These are phyloP conservation scores for Thomomys bottae DNA, from an alignment of 2,113 vertebrate species.

Conservation along the genomic window DNA sequence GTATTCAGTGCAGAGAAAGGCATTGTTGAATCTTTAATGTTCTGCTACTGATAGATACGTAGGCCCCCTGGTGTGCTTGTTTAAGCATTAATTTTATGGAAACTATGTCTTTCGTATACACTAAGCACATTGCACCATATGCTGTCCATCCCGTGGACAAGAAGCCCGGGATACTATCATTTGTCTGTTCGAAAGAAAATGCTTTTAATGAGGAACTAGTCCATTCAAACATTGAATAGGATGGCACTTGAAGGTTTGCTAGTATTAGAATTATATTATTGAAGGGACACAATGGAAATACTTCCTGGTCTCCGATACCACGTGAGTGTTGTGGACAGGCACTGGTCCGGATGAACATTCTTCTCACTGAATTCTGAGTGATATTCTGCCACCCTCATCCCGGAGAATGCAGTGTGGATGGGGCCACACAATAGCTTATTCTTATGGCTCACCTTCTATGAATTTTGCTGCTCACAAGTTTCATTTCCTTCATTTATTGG, in stretches of 20 bases:
- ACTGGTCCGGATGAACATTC: not conserved
- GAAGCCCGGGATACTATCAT: not conserved
- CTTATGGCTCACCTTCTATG: not conserved
- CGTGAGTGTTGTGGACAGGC: not conserved
- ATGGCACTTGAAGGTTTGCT: conserved; percentile 1
- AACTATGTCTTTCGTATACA: conserved; percentile 3
- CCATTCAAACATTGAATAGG: conserved; percentile 36
- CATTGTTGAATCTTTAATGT: conserved; percentile 75
- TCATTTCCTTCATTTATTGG: conserved; percentile 4
- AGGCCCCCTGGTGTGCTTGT: conserved; percentile 34
- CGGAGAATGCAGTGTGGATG: not conserved
- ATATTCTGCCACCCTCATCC: not conserved
- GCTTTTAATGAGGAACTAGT: conserved; percentile 34
- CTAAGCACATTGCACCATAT: not conserved
- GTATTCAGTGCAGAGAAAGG: conserved; percentile 40
- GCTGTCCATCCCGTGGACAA: not conserved
- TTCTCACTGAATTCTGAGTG: not conserved
- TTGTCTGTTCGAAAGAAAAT: conserved; percentile 50
- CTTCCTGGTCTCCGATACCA: not conserved
- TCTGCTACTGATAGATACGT: conserved; percentile 41
- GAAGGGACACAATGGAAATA: not conserved
- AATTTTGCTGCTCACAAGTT: not conserved
- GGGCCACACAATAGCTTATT: not conserved
- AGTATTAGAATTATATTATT: conserved; percentile 41
- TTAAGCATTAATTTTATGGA: conserved; percentile 56